A percentile compares a stretch with the other conserved stretches of the same genome.
phyloP scores from a whole-genome alignment of 2,888 invertebrate species.

The Andrena trimmerana region DNA sequence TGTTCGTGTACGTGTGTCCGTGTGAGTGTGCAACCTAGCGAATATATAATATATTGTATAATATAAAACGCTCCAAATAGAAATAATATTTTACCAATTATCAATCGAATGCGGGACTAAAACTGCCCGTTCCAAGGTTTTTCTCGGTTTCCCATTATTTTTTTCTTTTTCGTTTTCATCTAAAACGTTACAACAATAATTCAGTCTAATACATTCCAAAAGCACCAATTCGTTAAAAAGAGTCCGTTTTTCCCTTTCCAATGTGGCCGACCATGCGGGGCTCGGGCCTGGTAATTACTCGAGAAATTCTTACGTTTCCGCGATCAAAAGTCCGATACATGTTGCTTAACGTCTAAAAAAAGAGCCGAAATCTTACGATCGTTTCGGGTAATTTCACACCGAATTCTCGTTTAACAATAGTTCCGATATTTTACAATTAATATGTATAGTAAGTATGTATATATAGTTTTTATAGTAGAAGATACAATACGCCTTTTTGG shows the following conservation, averaged over 20 bases:
- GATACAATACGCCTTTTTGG: slow-evolving; percentile 38
- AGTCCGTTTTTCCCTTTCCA: slow-evolving; percentile 30
- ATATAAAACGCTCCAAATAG: slow-evolving; percentile 78
- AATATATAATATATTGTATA: slow-evolving; percentile 69
- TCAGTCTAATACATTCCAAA: slow-evolving; percentile 84
- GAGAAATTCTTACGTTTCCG: not conserved
- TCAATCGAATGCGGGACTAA: slow-evolving; percentile 68
- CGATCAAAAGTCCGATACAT: slow-evolving; percentile 8
- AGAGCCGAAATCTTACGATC: slow-evolving; percentile 13
- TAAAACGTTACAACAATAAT: slow-evolving; percentile 82
- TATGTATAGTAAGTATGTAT: slow-evolving; percentile 46
- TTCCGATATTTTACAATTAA: slow-evolving; percentile 56
- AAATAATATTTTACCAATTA: slow-evolving; percentile 74
- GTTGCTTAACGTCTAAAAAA: slow-evolving; percentile 3
- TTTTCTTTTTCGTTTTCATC: slow-evolving; percentile 58
- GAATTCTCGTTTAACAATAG: slow-evolving; percentile 57
- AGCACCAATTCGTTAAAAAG: slow-evolving; percentile 82
- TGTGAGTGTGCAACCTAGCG: slow-evolving; percentile 68
- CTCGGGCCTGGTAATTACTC: not conserved
- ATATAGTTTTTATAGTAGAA: slow-evolving; percentile 48
- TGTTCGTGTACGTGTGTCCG: slow-evolving; percentile 54
- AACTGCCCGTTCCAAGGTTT: slow-evolving; percentile 43
- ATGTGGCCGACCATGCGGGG: slow-evolving; percentile 6
- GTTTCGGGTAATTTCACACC: slow-evolving; percentile 7
- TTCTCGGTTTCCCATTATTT: not conserved